These are phyloP conservation scores for Tyrannus savana DNA, from an alignment of 2,113 vertebrate species.

Conservation along the genomic window DNA sequence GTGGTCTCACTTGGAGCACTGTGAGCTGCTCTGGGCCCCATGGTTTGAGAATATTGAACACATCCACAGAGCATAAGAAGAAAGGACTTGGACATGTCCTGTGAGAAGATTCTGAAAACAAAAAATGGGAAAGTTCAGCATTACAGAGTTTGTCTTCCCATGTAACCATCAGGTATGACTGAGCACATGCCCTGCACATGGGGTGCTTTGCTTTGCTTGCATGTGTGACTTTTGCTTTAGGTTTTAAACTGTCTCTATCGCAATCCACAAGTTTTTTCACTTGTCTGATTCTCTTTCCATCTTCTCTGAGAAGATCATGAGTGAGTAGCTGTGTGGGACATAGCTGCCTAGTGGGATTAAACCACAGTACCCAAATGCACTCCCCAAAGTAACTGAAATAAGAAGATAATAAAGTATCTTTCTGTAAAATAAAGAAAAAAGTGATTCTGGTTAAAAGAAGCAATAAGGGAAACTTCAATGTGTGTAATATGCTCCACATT, in stretches of 20 bases:
- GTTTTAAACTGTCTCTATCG: neutral
- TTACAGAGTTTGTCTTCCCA: neutral
- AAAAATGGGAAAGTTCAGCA: neutral
- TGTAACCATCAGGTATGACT: rapidly evolving
- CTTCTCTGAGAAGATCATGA: neutral
- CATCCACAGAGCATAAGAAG: neutral
- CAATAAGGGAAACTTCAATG: neutral
- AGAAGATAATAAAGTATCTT: neutral
- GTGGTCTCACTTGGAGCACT: neutral
- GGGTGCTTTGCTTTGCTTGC: neutral
- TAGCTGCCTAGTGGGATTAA: neutral
- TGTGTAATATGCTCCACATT: neutral
- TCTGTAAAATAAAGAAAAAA: neutral
- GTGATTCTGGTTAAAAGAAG: neutral
- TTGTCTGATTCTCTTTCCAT: neutral
- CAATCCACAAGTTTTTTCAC: neutral
- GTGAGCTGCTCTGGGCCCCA: neutral
- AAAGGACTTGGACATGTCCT: neutral
- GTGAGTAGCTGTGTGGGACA: rapidly evolving
- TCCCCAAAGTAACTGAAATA: neutral
- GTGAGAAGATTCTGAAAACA: neutral
- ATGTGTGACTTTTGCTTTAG: neutral
- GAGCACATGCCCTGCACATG: neutral
- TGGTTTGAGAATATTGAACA: neutral
- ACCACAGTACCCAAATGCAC: neutral